Conservation (phyloP, 2,113 vertebrate species). For the Prunella himalayana region DNA sequence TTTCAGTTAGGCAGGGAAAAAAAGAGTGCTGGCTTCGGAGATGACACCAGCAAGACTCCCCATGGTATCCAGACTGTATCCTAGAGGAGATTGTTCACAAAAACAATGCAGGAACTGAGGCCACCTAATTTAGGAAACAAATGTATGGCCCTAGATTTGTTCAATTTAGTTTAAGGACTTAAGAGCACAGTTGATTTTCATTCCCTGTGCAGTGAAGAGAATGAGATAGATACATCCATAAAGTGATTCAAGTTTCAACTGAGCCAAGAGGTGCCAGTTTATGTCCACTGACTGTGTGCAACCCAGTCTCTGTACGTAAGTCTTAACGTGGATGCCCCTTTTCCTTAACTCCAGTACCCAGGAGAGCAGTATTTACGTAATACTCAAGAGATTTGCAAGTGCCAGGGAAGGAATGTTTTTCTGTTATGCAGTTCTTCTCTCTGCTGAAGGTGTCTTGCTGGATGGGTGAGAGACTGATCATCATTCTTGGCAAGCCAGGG, state of each 20-base stretch:
- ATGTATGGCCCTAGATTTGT: not conserved
- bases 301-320: not conserved
- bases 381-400: not conserved
- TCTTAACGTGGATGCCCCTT: not conserved
- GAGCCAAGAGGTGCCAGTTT: not conserved
- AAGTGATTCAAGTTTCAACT: not conserved
- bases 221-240: rapidly evolving
- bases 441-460: not conserved
- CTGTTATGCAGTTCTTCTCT: not conserved
- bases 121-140: not conserved
- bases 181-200: not conserved
- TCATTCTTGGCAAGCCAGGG: not conserved
- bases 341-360: not conserved
- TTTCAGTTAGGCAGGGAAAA: not conserved
- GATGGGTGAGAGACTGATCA: not conserved
- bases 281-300: not conserved
- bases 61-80: not conserved
- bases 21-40: not conserved
- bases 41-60: not conserved
- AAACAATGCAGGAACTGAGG: not conserved
- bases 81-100: not conserved
- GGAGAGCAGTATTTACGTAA: not conserved
- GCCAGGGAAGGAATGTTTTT: not conserved
- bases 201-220: not conserved
- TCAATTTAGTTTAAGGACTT: not conserved